Percentiles rank a stretch among this genome's conserved stretches.
phyloP scores from a whole-genome alignment of 2,113 vertebrate species.

The Sminthopsis crassicaudata region DNA sequence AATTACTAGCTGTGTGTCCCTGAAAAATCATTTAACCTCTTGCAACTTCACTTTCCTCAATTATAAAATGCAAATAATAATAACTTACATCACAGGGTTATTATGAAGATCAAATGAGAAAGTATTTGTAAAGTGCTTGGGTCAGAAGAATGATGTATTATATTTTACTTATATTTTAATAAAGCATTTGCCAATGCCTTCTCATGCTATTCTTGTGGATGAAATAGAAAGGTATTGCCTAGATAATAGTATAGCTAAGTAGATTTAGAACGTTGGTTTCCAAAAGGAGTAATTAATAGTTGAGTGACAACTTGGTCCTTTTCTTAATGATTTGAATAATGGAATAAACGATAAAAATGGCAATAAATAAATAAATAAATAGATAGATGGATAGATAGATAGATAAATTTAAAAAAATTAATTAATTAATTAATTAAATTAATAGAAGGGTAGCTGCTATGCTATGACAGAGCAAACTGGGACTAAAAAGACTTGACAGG shows the following conservation, averaged over 20 bases:
- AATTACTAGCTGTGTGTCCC: background rate
- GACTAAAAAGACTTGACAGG: background rate
- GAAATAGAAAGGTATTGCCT: background rate
- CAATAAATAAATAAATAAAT: too few relatives aligned
- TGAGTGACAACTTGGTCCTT: background rate
- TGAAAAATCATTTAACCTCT: background rate
- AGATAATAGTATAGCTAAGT: background rate
- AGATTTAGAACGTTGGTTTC: background rate
- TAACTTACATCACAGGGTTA: too few relatives aligned
- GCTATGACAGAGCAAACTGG: background rate
- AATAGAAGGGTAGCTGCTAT: background rate
- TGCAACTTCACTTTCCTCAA: too few relatives aligned
- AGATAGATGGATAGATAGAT: too few relatives aligned
- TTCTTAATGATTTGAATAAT: background rate
- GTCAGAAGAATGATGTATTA: background rate
- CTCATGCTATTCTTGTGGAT: background rate
- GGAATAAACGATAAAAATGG: too few relatives aligned
- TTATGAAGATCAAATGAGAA: too few relatives aligned
- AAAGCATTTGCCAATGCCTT: background rate
- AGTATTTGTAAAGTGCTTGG: background rate
- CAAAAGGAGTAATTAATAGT: background rate
- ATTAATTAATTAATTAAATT: too few relatives aligned
- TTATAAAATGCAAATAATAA: too few relatives aligned
- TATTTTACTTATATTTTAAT: background rate
- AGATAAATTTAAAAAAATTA: too few relatives aligned